phyloP scores from a whole-genome alignment of 2,888 invertebrate genomes.

The Sacculina carcini region DNA sequence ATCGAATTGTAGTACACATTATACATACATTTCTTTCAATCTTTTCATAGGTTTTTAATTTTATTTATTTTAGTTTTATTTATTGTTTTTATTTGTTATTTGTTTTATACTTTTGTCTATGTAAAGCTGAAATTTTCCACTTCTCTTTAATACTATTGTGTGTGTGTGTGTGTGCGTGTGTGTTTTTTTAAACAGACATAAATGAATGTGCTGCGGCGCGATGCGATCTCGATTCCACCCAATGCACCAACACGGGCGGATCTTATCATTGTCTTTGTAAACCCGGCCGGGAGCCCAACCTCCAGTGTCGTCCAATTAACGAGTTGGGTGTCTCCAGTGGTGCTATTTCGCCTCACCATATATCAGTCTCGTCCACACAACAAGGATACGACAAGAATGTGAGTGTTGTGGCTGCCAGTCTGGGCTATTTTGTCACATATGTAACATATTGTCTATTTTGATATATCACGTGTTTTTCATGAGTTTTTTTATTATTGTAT shows the following conservation, averaged over 20 bases:
- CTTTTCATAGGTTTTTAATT: too few relatives aligned
- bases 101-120: too few relatives aligned
- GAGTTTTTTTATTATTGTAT: too few relatives aligned
- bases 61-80: too few relatives aligned
- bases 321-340: constrained; percentile 67
- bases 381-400: constrained; percentile 54
- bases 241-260: constrained; percentile 64
- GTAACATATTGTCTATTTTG: too few relatives aligned
- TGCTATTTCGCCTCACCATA: constrained; percentile 67
- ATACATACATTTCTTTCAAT: not conserved
- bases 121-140: too few relatives aligned
- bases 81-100: too few relatives aligned
- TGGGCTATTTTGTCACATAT: too few relatives aligned
- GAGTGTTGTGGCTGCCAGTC: too few relatives aligned
- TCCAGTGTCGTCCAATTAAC: constrained; percentile 68
- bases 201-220: constrained; percentile 70
- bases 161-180: not conserved
- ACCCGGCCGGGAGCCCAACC: constrained; percentile 50
- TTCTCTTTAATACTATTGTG: constrained; percentile 4
- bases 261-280: constrained; percentile 61
- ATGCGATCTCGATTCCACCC: constrained; percentile 68
- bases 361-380: constrained; percentile 56
- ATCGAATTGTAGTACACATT: not conserved
- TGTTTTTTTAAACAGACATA: constrained; percentile 32
- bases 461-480: too few relatives aligned